These are phyloP conservation scores for Druon quercuslanigerum DNA, from an alignment of 1,140 invertebrate genomes.

Conservation along the genomic window DNA sequence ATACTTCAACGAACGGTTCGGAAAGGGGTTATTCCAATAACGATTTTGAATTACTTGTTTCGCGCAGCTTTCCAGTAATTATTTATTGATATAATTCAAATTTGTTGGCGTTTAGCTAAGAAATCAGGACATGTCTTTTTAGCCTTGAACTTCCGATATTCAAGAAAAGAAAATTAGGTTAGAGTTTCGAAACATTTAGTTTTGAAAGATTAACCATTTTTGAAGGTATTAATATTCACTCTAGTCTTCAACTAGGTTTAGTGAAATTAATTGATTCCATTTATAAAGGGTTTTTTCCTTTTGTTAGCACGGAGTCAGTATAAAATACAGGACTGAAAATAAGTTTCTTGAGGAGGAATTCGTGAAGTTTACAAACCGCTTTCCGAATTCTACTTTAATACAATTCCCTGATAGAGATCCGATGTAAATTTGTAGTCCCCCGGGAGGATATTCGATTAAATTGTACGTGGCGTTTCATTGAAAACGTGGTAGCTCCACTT, in stretches of 20 bases:
- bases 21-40: slow-evolving; percentile 13
- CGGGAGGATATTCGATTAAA: slow-evolving; percentile 24
- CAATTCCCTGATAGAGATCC: slow-evolving; percentile 12
- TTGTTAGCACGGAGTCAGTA: neutral
- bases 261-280: neutral
- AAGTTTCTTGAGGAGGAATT: too few species aligned
- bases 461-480: slow-evolving; percentile 2
- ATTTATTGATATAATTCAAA: neutral
- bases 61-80: neutral
- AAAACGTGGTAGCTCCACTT: slow-evolving; percentile 23
- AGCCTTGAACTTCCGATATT: too few species aligned
- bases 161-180: too few species aligned
- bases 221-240: too few species aligned
- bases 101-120: neutral
- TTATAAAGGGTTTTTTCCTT: neutral
- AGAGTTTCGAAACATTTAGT: too few species aligned
- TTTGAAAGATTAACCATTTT: too few species aligned
- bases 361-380: too few species aligned
- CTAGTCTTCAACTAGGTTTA: too few species aligned
- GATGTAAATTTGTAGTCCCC: slow-evolving; percentile 15
- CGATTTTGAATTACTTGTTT: neutral
- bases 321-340: too few species aligned
- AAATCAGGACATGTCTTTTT: too few species aligned
- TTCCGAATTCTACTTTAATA: neutral
- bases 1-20: slow-evolving; percentile 11